Evolutionary conservation across 2,888 invertebrate genomes (phyloP).

Genomic region (Drosophila sordidula): DNA sequence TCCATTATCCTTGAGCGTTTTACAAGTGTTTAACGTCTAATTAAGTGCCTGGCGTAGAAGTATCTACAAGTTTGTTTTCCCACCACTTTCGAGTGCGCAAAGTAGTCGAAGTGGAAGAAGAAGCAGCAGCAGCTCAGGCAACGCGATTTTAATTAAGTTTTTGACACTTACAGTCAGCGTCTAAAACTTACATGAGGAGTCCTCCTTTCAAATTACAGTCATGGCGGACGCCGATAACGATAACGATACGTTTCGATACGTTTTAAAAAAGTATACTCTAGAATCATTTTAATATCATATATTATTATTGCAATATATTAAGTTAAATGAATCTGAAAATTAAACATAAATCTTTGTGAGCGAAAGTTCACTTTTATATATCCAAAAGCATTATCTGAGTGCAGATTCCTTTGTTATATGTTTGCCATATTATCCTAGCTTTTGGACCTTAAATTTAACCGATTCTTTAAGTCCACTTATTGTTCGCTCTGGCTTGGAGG

Average conservation of each 20-base stretch:
- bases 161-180: slow-evolving; percentile 67
- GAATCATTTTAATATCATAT: too few species aligned
- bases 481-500: slow-evolving; percentile 7
- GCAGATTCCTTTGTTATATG: too few species aligned
- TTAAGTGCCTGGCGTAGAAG: slow-evolving; percentile 74
- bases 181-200: slow-evolving; percentile 15
- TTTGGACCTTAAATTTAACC: slow-evolving; percentile 8
- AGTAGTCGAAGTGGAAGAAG: slow-evolving; percentile 22
- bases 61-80: slow-evolving; percentile 64
- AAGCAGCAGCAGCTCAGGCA: slow-evolving; percentile 34
- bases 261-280: too few species aligned
- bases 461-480: slow-evolving; percentile 13
- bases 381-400: too few species aligned
- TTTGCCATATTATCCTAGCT: too few species aligned
- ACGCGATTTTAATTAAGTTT: slow-evolving; percentile 78
- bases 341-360: too few species aligned
- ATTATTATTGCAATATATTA: too few species aligned
- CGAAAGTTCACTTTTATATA: too few species aligned
- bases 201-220: slow-evolving; percentile 7
- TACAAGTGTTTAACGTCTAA: slow-evolving; percentile 81
- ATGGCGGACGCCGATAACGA: slow-evolving; percentile 13
- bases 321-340: too few species aligned
- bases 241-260: slow-evolving; percentile 16
- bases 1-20: slow-evolving; percentile 78
- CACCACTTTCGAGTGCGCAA: slow-evolving; percentile 48